phyloP scores from a whole-genome alignment of 2,888 invertebrate species.

The Oligia fasciuncula region DNA sequence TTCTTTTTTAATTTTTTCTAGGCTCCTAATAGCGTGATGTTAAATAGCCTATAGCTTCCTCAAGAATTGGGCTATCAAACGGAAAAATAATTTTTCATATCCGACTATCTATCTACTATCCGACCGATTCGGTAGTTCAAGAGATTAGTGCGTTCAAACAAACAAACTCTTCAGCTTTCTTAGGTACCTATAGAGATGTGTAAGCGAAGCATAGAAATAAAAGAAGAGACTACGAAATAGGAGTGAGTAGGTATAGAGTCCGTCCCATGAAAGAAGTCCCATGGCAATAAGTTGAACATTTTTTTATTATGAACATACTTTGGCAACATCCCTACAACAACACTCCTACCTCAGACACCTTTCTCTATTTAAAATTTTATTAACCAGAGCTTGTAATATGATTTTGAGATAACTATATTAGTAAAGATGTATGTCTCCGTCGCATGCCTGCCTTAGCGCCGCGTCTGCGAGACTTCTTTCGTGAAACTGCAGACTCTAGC shows the following conservation, averaged over 20 bases:
- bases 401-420: neutral
- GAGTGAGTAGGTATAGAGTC: neutral
- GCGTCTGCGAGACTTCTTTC: neutral
- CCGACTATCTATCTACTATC: too few relatives aligned
- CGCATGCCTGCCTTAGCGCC: neutral
- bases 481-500: neutral
- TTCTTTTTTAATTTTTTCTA: too few relatives aligned
- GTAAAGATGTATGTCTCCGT: neutral
- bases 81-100: too few relatives aligned
- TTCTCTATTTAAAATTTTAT: neutral
- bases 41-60: too few relatives aligned
- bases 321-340: neutral
- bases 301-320: neutral
- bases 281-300: too few relatives aligned
- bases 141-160: too few relatives aligned
- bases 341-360: neutral
- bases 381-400: too few relatives aligned
- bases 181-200: neutral
- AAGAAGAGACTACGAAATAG: neutral
- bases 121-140: too few relatives aligned
- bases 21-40: too few relatives aligned
- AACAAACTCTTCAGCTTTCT: too few relatives aligned
- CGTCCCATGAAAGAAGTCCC: neutral
- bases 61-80: too few relatives aligned
- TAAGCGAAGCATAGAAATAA: neutral